Evolutionary conservation across 2,113 vertebrate species (phyloP), one percentile per base, ranked within the genome.

Genomic region (Sprattus sprattus): DNA sequence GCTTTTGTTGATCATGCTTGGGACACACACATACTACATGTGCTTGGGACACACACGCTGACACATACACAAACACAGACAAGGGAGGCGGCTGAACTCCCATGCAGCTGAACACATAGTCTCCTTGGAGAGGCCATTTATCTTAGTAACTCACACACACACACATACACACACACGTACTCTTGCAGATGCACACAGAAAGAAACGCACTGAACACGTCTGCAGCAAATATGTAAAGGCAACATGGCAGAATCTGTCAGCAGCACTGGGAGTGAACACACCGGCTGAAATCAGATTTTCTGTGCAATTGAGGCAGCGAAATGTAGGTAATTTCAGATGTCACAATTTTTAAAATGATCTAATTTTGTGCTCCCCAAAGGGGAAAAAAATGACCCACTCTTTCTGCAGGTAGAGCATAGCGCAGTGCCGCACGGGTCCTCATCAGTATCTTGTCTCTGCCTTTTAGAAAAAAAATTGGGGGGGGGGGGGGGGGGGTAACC

Each of bases 191-290:
- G 28, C 64, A 67, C 64, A 67, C n/a, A 67, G 1, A 67, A 7
- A 67, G 22, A 60, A 18, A 60, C 6, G 8, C 22, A 67, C 7
- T 64, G 45, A 78, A 18, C 16, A 39, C 16, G 78, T 83, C 83
- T 83, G 52, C 89, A 89, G 86, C 88, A 87, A 83, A 75, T 84
- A 89, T 86, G 88, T 64, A 87, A 60, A 49, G 44, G 54, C 78
- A 86, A 52, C 84, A 87, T 80, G 46, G 71, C 82, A n/a, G 16
- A 64, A 22, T 45, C 83, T 67, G 8, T 78, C 25, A 28, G 64
- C 64, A 28, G 9, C n/a, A 67, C 28, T 67, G 22, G 20, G 52
- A 60, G 7, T 1, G 6, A 9, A 28, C 64, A 67, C 13, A 44
- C 32, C 11, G 13, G 64, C 25, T 13, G 64, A 78, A 11, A 32